Percentiles rank a stretch among this genome's conserved stretches.
Conservation (phyloP, 2,797 vertebrate genomes). For the Sebastes trivittatus region DNA sequence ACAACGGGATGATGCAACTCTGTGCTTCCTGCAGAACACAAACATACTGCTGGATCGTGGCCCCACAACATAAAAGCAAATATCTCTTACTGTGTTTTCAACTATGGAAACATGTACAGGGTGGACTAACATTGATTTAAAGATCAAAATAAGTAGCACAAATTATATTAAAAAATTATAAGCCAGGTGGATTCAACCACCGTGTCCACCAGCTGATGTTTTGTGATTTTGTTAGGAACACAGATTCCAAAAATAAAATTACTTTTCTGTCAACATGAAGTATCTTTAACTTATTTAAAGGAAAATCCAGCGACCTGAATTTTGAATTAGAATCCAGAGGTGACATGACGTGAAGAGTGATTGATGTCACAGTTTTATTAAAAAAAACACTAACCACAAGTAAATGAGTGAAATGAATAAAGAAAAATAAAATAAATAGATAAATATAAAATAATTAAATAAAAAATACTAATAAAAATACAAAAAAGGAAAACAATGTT, state of each 20-base stretch:
- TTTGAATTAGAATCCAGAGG: neutral
- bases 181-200: no score
- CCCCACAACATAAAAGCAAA: neutral
- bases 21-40: slow-evolving; percentile 59
- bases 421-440: neutral
- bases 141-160: no score
- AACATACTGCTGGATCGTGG: neutral
- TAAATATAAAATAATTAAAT: neutral
- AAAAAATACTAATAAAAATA: neutral
- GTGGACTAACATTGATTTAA: neutral
- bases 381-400: neutral
- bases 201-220: no score
- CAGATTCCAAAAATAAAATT: neutral
- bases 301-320: neutral
- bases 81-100: neutral
- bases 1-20: slow-evolving; percentile 89
- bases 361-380: neutral
- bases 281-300: neutral
- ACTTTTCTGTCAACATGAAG: neutral
- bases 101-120: neutral
- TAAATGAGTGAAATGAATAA: neutral
- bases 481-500: neutral
- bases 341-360: neutral
- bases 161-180: no score
- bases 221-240: neutral